Evolutionary conservation across 2,113 vertebrate species (phyloP).

Genomic region (Trichechus manatus): DNA sequence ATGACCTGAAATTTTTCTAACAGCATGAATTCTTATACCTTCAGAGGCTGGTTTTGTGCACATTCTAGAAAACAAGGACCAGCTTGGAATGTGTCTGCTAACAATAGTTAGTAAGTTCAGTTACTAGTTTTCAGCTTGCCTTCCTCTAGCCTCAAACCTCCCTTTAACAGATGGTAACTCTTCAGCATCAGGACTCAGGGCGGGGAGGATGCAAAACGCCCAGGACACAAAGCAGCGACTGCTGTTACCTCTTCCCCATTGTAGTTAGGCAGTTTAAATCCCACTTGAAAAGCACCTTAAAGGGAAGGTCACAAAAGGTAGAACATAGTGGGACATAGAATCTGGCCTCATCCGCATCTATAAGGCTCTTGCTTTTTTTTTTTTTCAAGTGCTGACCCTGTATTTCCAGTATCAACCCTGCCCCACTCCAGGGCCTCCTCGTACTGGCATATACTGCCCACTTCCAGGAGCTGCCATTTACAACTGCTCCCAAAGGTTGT

Average conservation of each 20-base stretch:
- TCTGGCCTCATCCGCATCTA: not conserved
- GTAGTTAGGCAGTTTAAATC: not conserved
- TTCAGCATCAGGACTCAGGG: not conserved
- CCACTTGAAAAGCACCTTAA: not conserved
- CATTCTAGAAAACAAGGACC: not conserved
- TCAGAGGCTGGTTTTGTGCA: not conserved
- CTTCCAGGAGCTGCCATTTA: not conserved
- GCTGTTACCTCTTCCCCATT: not conserved
- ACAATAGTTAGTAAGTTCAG: not conserved
- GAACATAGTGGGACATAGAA: not conserved
- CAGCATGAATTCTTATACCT: not conserved
- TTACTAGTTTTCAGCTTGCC: not conserved
- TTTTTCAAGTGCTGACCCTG: not conserved
- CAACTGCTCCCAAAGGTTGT: not conserved
- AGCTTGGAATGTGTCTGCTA: not conserved
- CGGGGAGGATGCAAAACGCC: not conserved
- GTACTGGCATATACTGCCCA: accelerated
- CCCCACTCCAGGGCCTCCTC: not conserved
- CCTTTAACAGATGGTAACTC: not conserved
- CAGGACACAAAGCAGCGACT: not conserved
- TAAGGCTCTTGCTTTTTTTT: not conserved
- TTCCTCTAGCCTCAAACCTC: not conserved
- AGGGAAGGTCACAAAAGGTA: not conserved
- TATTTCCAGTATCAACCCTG: not conserved
- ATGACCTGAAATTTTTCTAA: not conserved